Evolutionary conservation across 2,888 invertebrate genomes (phyloP), one percentile per base, ranked within the genome.

Genomic region (Orthosia incerta): DNA sequence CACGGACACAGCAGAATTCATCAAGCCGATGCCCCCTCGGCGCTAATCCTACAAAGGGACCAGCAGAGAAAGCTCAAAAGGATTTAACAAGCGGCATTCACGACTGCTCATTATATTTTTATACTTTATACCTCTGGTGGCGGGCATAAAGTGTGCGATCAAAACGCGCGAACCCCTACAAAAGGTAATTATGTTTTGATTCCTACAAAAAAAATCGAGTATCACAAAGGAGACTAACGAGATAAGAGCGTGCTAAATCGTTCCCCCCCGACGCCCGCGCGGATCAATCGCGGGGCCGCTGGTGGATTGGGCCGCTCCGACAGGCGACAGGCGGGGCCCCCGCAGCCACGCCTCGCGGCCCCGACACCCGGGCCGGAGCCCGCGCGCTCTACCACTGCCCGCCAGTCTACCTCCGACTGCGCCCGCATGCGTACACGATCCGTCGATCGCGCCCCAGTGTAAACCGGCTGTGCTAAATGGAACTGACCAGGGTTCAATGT

Each of bases 151-250:
- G 94, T 95, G 95, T 93, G 91, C 95, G 95, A 96, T 95, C 96
- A 95, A 94, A 96, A 95, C 95, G 94, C 95, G 95, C 94, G 93
- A 95, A 95, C 94, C 95, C 94, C 94, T 95, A 96, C 96, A 96
- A 96, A 96, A 95, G 96, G 96, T 96, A 96, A 96, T 96, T 96
- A 96, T 96, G 96, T 96, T 96, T 96, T 96, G 96, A 96, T 96
- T 96, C 94, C 93, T 95, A 95, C 93, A 94, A 95, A 95, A 94
- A 94, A 95, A 95, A 95, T 94, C 93, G 93, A 95, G 95, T 93
- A 95, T 95, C 96, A 96, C 96, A 96, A 96, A 96, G 95, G 96
- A 94, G 95, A 94, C 96, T 96, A 96, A 96, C 96, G 96, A 96
- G 96, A 96, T 96, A 96, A 96, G 95, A 96, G 96, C 95, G 96